These are phyloP conservation scores for Perizoma flavofasciatum DNA, from an alignment of 2,888 invertebrate genomes.

Conservation along the genomic window DNA sequence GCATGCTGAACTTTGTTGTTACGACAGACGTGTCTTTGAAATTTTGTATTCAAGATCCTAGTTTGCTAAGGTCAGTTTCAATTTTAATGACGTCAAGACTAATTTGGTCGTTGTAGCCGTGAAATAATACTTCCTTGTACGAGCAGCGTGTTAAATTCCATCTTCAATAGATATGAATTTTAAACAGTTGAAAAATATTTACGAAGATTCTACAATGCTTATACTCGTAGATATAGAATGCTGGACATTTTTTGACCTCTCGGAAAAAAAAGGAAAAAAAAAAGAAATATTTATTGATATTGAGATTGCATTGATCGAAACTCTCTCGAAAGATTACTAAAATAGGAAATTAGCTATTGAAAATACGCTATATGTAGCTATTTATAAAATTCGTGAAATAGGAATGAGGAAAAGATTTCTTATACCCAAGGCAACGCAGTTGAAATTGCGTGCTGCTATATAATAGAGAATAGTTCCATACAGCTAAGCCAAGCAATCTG, in stretches of 20 bases:
- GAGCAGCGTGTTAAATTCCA: not conserved
- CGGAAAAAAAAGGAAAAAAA: too few species aligned
- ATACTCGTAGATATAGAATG: not conserved
- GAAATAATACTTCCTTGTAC: not conserved
- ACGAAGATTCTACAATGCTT: not conserved
- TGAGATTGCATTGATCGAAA: too few species aligned
- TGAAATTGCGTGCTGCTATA: conserved; percentile 54
- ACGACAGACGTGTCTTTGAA: not conserved
- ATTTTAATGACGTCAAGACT: conserved; percentile 9
- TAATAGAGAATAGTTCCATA: conserved; percentile 59
- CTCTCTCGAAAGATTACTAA: too few species aligned
- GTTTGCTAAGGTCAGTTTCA: conserved; percentile 9
- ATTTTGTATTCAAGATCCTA: conserved; percentile 2
- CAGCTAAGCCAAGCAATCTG: conserved; percentile 59
- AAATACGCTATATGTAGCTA: too few species aligned
- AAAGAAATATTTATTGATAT: too few species aligned
- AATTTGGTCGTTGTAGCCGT: too few species aligned
- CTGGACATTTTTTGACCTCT: too few species aligned
- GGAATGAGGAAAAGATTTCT: conserved; percentile 9
- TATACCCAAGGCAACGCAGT: conserved; percentile 12
- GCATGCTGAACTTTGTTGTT: too few species aligned
- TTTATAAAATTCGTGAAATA: too few species aligned
- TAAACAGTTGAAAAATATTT: not conserved
- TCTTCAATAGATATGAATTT: not conserved
- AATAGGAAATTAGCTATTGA: too few species aligned